These are phyloP conservation scores for Uropetala carovei DNA, from an alignment of 2,888 invertebrate species.

Conservation along the genomic window DNA sequence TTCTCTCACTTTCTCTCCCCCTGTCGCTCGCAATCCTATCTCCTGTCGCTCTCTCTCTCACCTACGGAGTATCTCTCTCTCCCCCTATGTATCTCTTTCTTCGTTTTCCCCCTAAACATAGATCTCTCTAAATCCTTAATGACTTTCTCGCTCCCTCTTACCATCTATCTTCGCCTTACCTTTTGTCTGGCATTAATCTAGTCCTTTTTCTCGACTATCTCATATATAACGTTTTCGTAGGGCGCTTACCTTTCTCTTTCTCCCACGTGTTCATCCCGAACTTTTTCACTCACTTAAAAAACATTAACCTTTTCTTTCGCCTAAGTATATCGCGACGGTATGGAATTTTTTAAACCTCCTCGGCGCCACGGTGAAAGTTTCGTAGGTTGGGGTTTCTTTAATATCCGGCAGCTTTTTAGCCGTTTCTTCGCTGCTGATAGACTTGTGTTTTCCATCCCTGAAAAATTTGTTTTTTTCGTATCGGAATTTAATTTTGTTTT, in stretches of 20 bases:
- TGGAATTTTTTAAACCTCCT: background rate
- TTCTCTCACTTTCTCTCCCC: too few relatives aligned
- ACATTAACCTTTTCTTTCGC: background rate
- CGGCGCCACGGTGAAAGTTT: too few relatives aligned
- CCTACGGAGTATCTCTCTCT: background rate
- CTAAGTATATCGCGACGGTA: background rate
- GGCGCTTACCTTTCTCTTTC: background rate
- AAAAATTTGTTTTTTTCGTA: too few relatives aligned
- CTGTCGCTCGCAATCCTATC: background rate
- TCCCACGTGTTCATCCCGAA: background rate
- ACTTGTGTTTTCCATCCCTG: too few relatives aligned
- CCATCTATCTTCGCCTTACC: slow-evolving; percentile 25
- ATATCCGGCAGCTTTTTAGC: too few relatives aligned
- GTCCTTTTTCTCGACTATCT: background rate
- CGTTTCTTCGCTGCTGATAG: too few relatives aligned
- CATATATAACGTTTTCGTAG: slow-evolving; percentile 19
- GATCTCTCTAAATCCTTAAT: slow-evolving; percentile 25
- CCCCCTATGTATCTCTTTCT: background rate
- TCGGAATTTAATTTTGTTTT: too few relatives aligned
- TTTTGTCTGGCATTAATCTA: slow-evolving; percentile 32
- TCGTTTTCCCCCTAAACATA: background rate
- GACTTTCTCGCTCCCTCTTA: background rate
- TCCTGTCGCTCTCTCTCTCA: background rate
- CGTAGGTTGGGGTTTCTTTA: too few relatives aligned
- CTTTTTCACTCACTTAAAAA: background rate